Base-by-base conservation (phyloP, 2,113 vertebrate genomes). In the Alethe castanea region DNA sequence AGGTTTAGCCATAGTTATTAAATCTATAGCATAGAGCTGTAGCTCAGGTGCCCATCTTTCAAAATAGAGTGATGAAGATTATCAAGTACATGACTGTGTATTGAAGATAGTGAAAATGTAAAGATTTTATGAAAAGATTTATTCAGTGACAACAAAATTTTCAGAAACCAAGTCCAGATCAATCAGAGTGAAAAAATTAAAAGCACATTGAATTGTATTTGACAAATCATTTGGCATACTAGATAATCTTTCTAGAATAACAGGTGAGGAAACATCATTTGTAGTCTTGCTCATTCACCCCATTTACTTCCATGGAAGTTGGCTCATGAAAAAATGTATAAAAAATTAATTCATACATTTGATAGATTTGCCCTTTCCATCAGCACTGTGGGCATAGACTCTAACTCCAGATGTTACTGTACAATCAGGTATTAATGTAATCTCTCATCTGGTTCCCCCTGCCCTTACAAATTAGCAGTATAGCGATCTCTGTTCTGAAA, bases 401-500 rank as follows among this genome's bases (percentile, higher is more conserved):
- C 3, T 54, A 87, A 86, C 16, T 78, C 48, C 79, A 59, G 33
- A 65, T 61, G 28, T 67, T 47, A 80, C 44, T 81, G n/a, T 69
- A 77, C 40, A 67, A 56, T 29, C 67, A 29, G 65, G 13, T 14
- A 85, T 31, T 22, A 76, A 81, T 26, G 42, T 18, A 54, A 45
- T 62, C 88, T 83, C 78, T 48, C 22, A 61, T 0, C 0, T 5
- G 12, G 9, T 40, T 11, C 18, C 50, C 19, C 29, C n/a, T 28
- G 31, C 44, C 86, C 76, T 98, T 97, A 99, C 61, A 99, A 95
- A 97, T 99, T 99, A 38, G 98, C 91, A 24, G 98, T 97, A 84
- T 99, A 99, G 29, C 99, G 98, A 94, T 98, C 97, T 81, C 99
- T 98, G 97, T 98, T 99, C 84, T 98, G 95, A 82, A 99, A 99